These are phyloP conservation scores for Achlya flavicornis DNA, from an alignment of 2,888 invertebrate species.

Conservation along the genomic window DNA sequence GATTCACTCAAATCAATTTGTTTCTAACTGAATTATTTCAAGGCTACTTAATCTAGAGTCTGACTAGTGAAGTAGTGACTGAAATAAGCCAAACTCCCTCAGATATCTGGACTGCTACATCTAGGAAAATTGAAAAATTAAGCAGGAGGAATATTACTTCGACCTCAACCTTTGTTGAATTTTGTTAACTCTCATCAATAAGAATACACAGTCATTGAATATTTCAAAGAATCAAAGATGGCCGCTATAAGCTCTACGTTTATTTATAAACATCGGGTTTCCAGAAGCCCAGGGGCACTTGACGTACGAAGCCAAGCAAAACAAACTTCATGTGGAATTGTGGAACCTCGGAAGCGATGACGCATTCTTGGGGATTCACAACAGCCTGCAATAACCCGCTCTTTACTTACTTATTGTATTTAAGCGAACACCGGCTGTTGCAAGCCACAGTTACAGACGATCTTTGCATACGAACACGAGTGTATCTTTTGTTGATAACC, in stretches of 20 bases:
- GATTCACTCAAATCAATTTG: too few relatives aligned
- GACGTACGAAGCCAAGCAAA: not conserved
- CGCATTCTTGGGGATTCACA: constrained; percentile 28
- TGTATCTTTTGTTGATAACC: not conserved
- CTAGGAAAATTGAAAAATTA: too few relatives aligned
- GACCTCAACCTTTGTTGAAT: too few relatives aligned
- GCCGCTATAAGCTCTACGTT: not conserved
- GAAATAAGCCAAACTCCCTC: too few relatives aligned
- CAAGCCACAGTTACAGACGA: not conserved
- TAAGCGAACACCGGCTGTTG: not conserved
- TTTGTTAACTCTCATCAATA: too few relatives aligned
- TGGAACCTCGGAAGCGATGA: constrained; percentile 15
- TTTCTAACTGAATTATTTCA: too few relatives aligned
- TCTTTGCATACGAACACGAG: not conserved
- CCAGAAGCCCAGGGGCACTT: not conserved
- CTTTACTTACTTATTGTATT: not conserved
- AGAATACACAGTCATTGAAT: too few relatives aligned
- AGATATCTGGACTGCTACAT: too few relatives aligned
- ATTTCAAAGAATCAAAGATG: too few relatives aligned
- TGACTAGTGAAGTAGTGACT: too few relatives aligned
- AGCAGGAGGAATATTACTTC: too few relatives aligned
- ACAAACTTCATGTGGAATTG: not conserved
- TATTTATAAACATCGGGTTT: not conserved
- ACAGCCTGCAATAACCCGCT: not conserved
- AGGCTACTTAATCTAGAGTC: too few relatives aligned